phyloP scores from a whole-genome alignment of 1,140 invertebrate genomes.

The Musca vetustissima region DNA sequence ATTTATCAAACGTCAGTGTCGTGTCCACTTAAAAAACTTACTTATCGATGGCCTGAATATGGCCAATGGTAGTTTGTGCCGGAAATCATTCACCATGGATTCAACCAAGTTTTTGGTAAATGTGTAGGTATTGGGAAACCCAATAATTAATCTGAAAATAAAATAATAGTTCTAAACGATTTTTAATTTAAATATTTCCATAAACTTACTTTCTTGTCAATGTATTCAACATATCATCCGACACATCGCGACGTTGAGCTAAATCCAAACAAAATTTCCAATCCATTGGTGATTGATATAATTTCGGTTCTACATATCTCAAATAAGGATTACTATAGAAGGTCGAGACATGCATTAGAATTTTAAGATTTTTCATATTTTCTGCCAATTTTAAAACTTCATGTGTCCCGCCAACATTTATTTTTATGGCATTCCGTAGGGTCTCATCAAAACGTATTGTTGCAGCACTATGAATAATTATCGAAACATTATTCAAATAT shows the following conservation, averaged over 20 bases:
- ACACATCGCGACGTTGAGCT: conserved; percentile 34
- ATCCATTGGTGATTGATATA: conserved; percentile 48
- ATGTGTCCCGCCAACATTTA: conserved; percentile 69
- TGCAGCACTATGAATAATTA: conserved; percentile 93
- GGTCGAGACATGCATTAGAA: conserved; percentile 67
- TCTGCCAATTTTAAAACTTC: conserved; percentile 67
- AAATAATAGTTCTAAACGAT: too few species aligned
- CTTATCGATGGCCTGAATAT: conserved; percentile 89
- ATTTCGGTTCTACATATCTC: conserved; percentile 67
- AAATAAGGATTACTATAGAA: conserved; percentile 81
- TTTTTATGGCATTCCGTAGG: conserved; percentile 65
- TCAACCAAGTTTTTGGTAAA: conserved; percentile 84
- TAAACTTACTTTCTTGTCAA: conserved; percentile 41
- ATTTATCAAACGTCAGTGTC: too few species aligned
- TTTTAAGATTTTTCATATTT: conserved; percentile 67
- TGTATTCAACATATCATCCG: conserved; percentile 33
- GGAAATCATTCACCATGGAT: conserved; percentile 71
- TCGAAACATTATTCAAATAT: conserved; percentile 66
- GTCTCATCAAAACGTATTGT: conserved; percentile 79
- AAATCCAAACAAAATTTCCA: conserved; percentile 44
- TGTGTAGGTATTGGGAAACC: conserved; percentile 83
- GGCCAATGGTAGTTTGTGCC: conserved; percentile 70
- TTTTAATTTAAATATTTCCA: too few species aligned
- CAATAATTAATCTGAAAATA: conserved; percentile 60
- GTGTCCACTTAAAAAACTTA: too few species aligned